Percentiles rank a stretch among this genome's conserved stretches.
phyloP scores from a whole-genome alignment of 2,797 vertebrate genomes.

The Borostomias antarcticus region DNA sequence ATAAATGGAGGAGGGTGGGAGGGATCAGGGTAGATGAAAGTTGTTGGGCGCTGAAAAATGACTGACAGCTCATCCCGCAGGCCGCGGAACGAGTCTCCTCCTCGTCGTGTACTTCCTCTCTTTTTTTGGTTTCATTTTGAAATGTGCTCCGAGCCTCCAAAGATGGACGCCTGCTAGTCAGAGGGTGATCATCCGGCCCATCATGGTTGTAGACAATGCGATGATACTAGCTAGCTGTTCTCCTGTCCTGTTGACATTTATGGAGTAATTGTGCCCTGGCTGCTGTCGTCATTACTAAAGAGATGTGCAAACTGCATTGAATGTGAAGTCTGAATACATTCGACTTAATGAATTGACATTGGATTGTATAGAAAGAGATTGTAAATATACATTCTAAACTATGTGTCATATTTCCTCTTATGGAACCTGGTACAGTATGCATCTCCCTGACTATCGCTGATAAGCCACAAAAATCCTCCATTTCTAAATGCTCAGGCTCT shows the following conservation, averaged over 20 bases:
- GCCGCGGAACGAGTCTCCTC: conserved; percentile 50
- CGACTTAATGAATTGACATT: background rate
- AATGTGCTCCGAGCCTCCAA: background rate
- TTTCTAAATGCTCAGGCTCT: background rate
- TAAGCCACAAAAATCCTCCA: background rate
- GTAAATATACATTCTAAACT: too few relatives aligned
- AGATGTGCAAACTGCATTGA: background rate
- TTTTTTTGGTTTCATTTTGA: conserved; percentile 15
- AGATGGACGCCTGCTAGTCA: conserved; percentile 4
- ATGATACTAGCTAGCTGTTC: background rate
- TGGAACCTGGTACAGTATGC: too few relatives aligned
- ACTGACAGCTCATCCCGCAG: conserved; percentile 73
- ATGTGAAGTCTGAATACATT: background rate
- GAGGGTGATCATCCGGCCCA: background rate
- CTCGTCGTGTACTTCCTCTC: conserved; percentile 31
- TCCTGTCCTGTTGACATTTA: background rate
- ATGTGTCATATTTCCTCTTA: background rate
- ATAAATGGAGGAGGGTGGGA: conserved; percentile 73
- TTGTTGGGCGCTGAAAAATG: conserved; percentile 79
- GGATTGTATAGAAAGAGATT: background rate
- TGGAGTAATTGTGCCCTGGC: background rate
- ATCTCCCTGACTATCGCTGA: too few relatives aligned
- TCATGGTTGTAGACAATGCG: background rate
- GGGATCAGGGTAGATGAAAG: conserved; percentile 81
- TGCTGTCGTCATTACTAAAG: background rate